phyloP scores from a whole-genome alignment of 2,113 vertebrate genomes.

The Muntiacus reevesi region DNA sequence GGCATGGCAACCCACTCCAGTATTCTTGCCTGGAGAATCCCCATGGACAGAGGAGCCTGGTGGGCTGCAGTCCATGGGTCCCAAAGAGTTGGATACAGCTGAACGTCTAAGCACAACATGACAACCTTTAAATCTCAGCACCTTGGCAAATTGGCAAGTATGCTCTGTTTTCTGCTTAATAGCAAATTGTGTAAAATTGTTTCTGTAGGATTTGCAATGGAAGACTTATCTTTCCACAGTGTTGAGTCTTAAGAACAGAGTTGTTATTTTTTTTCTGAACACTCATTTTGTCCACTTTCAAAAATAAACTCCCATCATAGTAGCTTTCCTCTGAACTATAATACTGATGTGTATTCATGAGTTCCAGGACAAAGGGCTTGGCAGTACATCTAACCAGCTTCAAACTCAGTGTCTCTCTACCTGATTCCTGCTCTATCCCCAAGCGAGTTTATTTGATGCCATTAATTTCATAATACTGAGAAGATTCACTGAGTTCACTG shows the following conservation, averaged over 20 bases:
- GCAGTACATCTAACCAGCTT: neutral
- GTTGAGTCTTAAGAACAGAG: neutral
- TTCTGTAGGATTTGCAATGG: neutral
- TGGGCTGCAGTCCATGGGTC: accelerated
- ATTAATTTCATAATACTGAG: constrained; percentile 6
- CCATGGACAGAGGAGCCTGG: neutral
- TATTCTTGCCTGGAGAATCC: neutral
- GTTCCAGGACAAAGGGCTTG: neutral
- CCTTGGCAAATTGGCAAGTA: neutral
- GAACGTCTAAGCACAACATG: neutral
- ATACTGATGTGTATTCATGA: constrained; percentile 16
- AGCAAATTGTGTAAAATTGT: constrained; percentile 9
- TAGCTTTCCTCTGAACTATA: neutral
- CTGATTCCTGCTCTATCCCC: neutral
- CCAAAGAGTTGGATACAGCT: neutral
- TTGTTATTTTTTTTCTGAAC: neutral
- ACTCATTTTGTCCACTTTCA: neutral
- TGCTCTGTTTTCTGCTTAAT: neutral
- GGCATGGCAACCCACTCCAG: neutral
- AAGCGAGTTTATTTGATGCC: neutral
- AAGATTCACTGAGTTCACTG: neutral
- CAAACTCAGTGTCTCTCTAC: neutral
- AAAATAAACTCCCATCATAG: neutral
- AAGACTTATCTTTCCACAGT: neutral
- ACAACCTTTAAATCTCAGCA: neutral